A percentile compares a stretch with the other conserved stretches of the same genome.
Evolutionary conservation across 1,140 invertebrate species (phyloP).

Genomic region (Ceratoteleas bidentatus): DNA sequence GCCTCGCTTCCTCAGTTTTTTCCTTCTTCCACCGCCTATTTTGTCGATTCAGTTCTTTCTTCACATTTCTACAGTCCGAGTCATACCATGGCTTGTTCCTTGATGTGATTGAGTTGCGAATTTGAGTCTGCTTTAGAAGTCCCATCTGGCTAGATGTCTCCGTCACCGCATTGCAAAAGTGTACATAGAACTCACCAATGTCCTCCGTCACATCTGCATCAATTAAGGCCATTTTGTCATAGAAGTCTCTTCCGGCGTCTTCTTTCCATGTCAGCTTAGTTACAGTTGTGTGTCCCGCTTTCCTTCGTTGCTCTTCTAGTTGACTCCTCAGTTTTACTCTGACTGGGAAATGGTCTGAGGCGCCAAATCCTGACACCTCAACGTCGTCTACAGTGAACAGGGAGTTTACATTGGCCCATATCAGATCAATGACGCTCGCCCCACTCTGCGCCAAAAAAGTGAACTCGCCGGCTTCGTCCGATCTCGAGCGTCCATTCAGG

Average conservation of each 20-base stretch:
- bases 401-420: background rate
- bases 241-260: background rate
- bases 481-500: background rate
- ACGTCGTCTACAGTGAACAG: background rate
- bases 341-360: conserved; percentile 8
- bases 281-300: background rate
- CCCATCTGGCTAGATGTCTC: background rate
- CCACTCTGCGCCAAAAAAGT: conserved; percentile 8
- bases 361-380: background rate
- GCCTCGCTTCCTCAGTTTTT: background rate
- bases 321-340: conserved; percentile 1
- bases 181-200: background rate
- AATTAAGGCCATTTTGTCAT: conserved; percentile 5
- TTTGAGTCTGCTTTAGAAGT: background rate
- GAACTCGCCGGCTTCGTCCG: background rate
- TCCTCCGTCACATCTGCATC: background rate
- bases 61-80: background rate
- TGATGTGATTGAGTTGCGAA: background rate
- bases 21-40: background rate
- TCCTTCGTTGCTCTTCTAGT: background rate
- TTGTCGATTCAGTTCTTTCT: background rate
- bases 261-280: conserved; percentile 1
- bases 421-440: conserved; percentile 7
- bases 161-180: background rate
- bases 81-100: conserved; percentile 4